Evolutionary conservation across 2,888 invertebrate species (phyloP).

Genomic region (Xylota sylvarum): DNA sequence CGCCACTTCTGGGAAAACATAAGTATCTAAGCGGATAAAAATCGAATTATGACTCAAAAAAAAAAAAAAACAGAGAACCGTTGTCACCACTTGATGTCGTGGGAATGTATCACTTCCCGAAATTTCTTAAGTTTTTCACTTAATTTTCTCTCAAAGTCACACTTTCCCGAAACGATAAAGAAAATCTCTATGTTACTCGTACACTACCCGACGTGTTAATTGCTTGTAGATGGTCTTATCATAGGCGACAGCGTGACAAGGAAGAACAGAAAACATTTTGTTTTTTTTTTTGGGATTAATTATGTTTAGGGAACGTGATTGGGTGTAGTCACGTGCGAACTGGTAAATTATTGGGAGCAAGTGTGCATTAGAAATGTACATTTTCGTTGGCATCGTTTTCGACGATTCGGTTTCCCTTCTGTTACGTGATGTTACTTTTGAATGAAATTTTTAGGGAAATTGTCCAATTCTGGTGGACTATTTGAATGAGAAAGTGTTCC

Average conservation of each 20-base stretch:
- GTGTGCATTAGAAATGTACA: slow-evolving; percentile 18
- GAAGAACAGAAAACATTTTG: slow-evolving; percentile 46
- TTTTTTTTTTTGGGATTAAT: slow-evolving; percentile 55
- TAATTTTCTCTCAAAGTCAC: not conserved
- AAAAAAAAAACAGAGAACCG: no score
- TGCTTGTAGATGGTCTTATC: slow-evolving; percentile 63
- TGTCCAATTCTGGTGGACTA: not conserved
- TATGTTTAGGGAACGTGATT: slow-evolving; percentile 66
- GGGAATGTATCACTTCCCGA: slow-evolving; percentile 2
- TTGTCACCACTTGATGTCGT: slow-evolving; percentile 2
- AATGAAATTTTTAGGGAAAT: slow-evolving; percentile 12
- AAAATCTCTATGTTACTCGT: slow-evolving; percentile 24
- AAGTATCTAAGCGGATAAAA: slow-evolving; percentile 36
- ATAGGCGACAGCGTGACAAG: slow-evolving; percentile 6
- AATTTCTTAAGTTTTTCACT: not conserved
- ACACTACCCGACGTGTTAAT: slow-evolving; percentile 60
- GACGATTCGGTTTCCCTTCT: not conserved
- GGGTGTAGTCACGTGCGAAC: slow-evolving; percentile 58
- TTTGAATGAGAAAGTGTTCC: slow-evolving; percentile 19
- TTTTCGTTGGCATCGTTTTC: slow-evolving; percentile 21
- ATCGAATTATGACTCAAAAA: slow-evolving; percentile 20
- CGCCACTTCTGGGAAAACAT: slow-evolving; percentile 10
- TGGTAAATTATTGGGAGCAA: slow-evolving; percentile 50
- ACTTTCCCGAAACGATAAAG: slow-evolving; percentile 13
- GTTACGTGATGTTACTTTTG: slow-evolving; percentile 20